These are phyloP conservation scores for Ophiothrix spiculata DNA, from an alignment of 35 echinoderm and acorn worm genomes.

Conservation along the genomic window DNA sequence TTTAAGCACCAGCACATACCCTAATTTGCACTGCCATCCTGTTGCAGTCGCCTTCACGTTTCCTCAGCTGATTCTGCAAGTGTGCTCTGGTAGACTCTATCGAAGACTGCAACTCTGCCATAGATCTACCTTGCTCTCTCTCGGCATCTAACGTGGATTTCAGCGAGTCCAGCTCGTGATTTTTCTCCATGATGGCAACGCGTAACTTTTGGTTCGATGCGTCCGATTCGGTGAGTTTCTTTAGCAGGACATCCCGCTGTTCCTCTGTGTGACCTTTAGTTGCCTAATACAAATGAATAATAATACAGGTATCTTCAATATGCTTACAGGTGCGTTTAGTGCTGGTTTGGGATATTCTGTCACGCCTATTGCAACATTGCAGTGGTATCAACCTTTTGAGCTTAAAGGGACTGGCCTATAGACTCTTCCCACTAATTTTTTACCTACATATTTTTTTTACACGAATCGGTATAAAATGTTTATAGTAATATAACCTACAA, in stretches of 20 bases:
- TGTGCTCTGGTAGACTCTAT: slow-evolving; percentile 84
- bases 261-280: slow-evolving; percentile 46
- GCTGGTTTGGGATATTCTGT: no score
- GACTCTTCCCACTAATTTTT: no score
- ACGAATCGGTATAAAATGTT: no score
- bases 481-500: no score
- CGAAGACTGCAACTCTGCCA: slow-evolving; percentile 76
- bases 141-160: slow-evolving; percentile 61
- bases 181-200: slow-evolving; percentile 49
- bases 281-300: slow-evolving; percentile 45
- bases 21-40: slow-evolving; percentile 95
- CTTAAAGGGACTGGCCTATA: no score
- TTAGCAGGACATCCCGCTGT: slow-evolving; percentile 84
- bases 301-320: no score
- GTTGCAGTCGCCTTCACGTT: slow-evolving; percentile 92
- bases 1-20: no score
- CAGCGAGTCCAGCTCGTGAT: slow-evolving; percentile 40
- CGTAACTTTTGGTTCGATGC: slow-evolving; percentile 68
- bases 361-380: no score
- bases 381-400: no score
- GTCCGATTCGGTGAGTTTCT: slow-evolving; percentile 91
- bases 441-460: no score
- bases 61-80: slow-evolving; percentile 92
- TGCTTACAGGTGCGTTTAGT: no score
- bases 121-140: slow-evolving; percentile 52